Evolutionary conservation across 2,113 vertebrate species (phyloP).

Genomic region (Poeciliopsis turrubarensis): DNA sequence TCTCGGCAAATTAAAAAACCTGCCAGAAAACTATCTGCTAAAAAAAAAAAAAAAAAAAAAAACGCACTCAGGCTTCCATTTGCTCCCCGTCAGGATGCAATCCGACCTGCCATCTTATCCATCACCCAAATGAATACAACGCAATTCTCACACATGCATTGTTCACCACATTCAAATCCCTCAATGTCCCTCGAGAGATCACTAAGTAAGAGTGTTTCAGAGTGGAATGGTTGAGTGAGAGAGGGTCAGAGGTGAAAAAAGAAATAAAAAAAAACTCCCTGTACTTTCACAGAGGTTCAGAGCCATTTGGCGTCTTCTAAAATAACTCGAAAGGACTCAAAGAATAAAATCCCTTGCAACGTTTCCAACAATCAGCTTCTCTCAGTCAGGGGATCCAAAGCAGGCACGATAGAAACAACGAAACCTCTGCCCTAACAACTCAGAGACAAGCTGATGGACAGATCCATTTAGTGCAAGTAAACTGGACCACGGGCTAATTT

Average conservation of each 20-base stretch:
- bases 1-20: constrained; percentile 42
- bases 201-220: constrained; percentile 29
- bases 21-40: constrained; percentile 25
- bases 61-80: constrained; percentile 44
- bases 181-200: constrained; percentile 16
- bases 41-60: constrained; percentile 28
- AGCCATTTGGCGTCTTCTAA: constrained; percentile 2
- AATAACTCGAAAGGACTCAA: constrained; percentile 23
- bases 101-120: constrained; percentile 51
- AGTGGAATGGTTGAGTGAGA: constrained; percentile 24
- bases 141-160: constrained; percentile 55
- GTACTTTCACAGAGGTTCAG: background rate
- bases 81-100: constrained; percentile 54
- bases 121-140: constrained; percentile 71
- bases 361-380: constrained; percentile 44
- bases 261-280: background rate
- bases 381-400: constrained; percentile 37
- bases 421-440: constrained; percentile 40
- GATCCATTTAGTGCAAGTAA: constrained; percentile 72
- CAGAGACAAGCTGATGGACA: constrained; percentile 71
- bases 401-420: constrained; percentile 18
- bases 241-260: constrained; percentile 31
- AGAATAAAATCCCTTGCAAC: constrained; percentile 39
- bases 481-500: constrained; percentile 72
- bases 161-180: constrained; percentile 56